Percentiles rank a stretch among this genome's conserved stretches.
These are phyloP conservation scores for Drosophila tripunctata DNA, from an alignment of 2,888 invertebrate species.

Conservation along the genomic window DNA sequence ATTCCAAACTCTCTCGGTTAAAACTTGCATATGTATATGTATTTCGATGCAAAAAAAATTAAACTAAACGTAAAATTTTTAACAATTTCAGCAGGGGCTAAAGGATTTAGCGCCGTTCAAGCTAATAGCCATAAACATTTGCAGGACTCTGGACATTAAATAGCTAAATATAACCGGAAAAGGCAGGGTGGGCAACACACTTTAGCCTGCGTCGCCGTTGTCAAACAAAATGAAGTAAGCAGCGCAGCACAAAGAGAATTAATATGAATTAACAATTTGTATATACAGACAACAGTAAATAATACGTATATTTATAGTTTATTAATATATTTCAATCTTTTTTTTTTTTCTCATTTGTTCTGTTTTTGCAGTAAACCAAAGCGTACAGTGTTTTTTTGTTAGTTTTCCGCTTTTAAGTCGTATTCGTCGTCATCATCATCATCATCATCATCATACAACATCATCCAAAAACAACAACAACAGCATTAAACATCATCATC, in stretches of 20 bases:
- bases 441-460: background rate
- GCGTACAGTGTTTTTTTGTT: conserved; percentile 65
- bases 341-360: background rate
- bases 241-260: conserved; percentile 24
- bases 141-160: conserved; percentile 39
- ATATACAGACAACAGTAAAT: background rate
- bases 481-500: conserved; percentile 34
- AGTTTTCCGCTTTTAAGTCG: conserved; percentile 66
- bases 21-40: background rate
- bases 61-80: background rate
- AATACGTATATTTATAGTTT: no score
- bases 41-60: background rate
- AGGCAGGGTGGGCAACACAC: conserved; percentile 60
- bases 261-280: background rate
- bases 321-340: no score
- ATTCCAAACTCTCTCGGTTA: conserved; percentile 1
- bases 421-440: conserved; percentile 37
- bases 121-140: conserved; percentile 17
- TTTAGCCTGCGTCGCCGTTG: conserved; percentile 57
- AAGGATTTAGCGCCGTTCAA: conserved; percentile 21
- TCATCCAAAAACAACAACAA: no score
- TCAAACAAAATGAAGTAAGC: conserved; percentile 73
- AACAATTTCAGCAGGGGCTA: conserved; percentile 20
- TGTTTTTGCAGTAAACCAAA: conserved; percentile 57
- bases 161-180: conserved; percentile 49